Conservation (phyloP, 2,113 vertebrate species). For the Numenius arquata region DNA sequence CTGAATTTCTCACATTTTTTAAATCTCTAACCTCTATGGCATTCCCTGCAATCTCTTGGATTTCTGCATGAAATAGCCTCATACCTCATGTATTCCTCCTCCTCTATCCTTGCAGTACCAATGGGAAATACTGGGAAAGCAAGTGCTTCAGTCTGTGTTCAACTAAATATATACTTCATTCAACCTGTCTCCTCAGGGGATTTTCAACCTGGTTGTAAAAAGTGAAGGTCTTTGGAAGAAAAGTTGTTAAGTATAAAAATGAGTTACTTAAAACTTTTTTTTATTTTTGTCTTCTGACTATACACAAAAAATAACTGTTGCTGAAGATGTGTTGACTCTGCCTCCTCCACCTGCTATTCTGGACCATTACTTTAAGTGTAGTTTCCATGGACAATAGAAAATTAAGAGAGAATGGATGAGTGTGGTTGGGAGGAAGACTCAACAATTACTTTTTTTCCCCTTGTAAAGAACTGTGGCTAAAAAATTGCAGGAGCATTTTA, state of each 20-base stretch:
- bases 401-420: neutral
- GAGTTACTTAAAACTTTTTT: neutral
- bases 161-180: neutral
- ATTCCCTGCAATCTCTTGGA: neutral
- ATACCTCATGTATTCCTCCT: neutral
- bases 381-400: neutral
- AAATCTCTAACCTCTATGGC: neutral
- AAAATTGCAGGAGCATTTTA: neutral
- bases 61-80: neutral
- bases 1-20: neutral
- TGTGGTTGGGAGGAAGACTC: neutral
- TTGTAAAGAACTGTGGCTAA: neutral
- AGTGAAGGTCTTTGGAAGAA: neutral
- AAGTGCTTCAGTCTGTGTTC: neutral
- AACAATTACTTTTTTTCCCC: accelerated
- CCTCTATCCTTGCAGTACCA: neutral
- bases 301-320: neutral
- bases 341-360: neutral
- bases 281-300: neutral
- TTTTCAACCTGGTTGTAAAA: neutral
- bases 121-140: neutral
- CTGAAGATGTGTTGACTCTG: neutral
- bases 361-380: neutral
- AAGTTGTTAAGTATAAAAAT: neutral
- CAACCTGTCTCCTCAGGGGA: neutral